Evolutionary conservation across 2,797 vertebrate species (phyloP), one percentile per base, ranked within the genome.

Genomic region (Myotis vivesi): DNA sequence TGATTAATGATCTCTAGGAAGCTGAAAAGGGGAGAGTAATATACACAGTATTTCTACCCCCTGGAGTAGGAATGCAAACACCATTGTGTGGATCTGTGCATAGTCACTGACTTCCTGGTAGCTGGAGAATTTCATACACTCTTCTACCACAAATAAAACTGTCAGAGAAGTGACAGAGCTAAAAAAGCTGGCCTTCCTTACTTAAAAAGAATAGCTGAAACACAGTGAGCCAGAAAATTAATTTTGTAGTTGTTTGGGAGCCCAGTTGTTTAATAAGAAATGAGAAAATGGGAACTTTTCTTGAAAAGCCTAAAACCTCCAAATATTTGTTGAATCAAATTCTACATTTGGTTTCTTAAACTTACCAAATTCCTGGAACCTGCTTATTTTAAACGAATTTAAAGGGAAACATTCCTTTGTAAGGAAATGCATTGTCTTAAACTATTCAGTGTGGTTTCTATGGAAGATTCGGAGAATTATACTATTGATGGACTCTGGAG

Each of bases 1-100:
- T 99, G 99, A 99, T 99, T 99, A 98, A 99, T 99, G 99, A 98
- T 97, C 98, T 97, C 97, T 97, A 97, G 97, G 97, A 98, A 98
- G 98, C 97, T 82, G 81, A 97, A 98, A 98, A 97, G 96, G 91
- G 92, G 97, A 97, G 97, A 98, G 98, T 98, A 98, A 98, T 98
- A 97, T 98, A 98, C 98, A 91, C 98, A 98, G 97, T 97, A 98
- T 98, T 98, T 98, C 98, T 98, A 98, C 98, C 98, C 98, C 98
- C 98, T 98, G 98, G 98, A 98, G 98, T 96, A 98, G 98, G 98
- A 98, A 99, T 98, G 98, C 98, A 98, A 98, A 98, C 98, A 97
- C 98, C 97, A 98, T 99, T 99, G 98, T 99, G 98, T 77, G 62
- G 97, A 96, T 97, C 97, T 97, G 96, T 98, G 98, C 98, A 97